These are phyloP conservation scores for Corythoichthys intestinalis DNA, from an alignment of 2,113 vertebrate genomes.

Conservation along the genomic window DNA sequence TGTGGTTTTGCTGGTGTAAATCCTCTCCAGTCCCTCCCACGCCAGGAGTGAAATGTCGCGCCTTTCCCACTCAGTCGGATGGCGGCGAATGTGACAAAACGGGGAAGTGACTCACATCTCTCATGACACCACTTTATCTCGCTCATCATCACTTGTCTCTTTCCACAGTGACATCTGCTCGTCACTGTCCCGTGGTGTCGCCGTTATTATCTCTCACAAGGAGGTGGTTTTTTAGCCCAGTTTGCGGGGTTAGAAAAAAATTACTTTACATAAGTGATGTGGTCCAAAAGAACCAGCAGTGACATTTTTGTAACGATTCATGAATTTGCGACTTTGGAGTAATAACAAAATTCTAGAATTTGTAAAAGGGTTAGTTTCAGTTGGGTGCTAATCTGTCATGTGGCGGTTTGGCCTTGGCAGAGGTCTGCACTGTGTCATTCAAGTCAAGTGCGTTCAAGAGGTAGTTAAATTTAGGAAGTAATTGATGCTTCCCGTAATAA, in stretches of 20 bases:
- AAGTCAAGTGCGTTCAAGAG: background rate
- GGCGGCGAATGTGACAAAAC: conserved; percentile 22
- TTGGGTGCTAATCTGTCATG: background rate
- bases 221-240: background rate
- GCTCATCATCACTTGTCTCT: conserved; percentile 38
- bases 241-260: background rate
- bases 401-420: background rate
- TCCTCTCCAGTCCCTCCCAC: conserved; percentile 26
- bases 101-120: conserved; percentile 48
- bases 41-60: background rate
- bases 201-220: conserved; percentile 34
- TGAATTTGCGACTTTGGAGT: background rate
- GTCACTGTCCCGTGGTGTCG: conserved; percentile 33
- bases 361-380: background rate
- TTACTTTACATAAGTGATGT: background rate
- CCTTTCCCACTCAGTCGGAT: conserved; percentile 16
- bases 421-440: background rate
- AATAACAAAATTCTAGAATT: background rate
- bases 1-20: conserved; percentile 63
- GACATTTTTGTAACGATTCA: background rate
- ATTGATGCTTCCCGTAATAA: too few species aligned
- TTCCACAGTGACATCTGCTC: conserved; percentile 49
- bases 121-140: conserved; percentile 32
- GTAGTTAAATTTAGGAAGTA: background rate
- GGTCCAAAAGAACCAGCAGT: background rate